These are phyloP conservation scores for Drosophila oshimai DNA, from an alignment of 1,140 invertebrate species.

Conservation along the genomic window DNA sequence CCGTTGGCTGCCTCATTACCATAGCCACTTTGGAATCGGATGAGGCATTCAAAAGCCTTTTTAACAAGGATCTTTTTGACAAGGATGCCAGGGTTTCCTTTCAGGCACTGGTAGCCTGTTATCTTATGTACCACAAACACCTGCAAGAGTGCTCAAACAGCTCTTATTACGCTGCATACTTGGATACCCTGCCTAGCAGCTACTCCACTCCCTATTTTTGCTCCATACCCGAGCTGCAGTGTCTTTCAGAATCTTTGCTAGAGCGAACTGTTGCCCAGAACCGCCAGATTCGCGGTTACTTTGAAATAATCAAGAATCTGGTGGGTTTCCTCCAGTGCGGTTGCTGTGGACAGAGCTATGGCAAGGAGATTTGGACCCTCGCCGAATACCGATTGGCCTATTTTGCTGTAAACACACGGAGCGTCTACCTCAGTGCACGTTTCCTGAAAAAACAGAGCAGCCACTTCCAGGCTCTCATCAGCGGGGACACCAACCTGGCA, in stretches of 20 bases:
- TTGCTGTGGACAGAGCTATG: conserved; percentile 76
- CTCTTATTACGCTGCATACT: conserved; percentile 83
- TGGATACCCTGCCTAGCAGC: conserved; percentile 85
- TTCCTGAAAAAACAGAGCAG: conserved; percentile 41
- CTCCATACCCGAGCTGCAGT: conserved; percentile 79
- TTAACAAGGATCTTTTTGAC: conserved; percentile 47
- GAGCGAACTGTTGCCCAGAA: conserved; percentile 69
- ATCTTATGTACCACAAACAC: conserved; percentile 85
- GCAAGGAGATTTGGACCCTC: conserved; percentile 80
- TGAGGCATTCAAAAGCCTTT: conserved; percentile 52
- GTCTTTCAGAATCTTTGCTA: conserved; percentile 77
- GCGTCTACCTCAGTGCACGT: conserved; percentile 84
- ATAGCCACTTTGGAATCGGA: conserved; percentile 65
- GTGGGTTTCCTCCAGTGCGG: conserved; percentile 36
- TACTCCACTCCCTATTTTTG: conserved; percentile 85
- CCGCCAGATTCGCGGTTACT: conserved; percentile 67
- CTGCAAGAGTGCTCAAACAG: conserved; percentile 65
- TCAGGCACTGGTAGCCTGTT: conserved; percentile 85
- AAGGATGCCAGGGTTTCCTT: conserved; percentile 78
- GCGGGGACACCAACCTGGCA: conserved; percentile 85
- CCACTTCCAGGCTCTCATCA: conserved; percentile 73
- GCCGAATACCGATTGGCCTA: conserved; percentile 85
- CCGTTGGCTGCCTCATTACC: conserved; percentile 57
- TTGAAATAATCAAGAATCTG: conserved; percentile 38
- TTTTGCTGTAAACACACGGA: conserved; percentile 90